Evolutionary conservation across 1,140 invertebrate species (phyloP).

Genomic region (Tetranychus urticae): DNA sequence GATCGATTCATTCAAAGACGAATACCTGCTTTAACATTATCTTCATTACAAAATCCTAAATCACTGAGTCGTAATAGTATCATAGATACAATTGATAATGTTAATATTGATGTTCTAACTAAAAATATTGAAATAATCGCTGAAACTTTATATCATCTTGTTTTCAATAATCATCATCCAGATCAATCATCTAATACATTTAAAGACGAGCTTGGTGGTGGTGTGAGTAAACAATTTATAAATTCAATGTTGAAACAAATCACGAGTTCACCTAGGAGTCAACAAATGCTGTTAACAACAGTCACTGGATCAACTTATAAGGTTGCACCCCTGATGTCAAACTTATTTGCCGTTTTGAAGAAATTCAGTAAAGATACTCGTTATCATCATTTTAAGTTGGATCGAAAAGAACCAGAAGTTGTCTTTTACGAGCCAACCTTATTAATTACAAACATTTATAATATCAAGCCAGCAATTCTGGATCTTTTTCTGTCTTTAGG

Average conservation of each 20-base stretch:
- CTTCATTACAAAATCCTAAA: constrained; percentile 35
- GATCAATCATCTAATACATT: neutral
- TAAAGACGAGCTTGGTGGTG: neutral
- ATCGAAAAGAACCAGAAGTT: constrained; percentile 60
- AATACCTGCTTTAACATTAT: constrained; percentile 70
- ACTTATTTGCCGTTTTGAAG: constrained; percentile 12
- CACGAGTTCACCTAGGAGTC: neutral
- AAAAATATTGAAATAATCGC: constrained; percentile 50
- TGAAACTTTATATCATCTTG: constrained; percentile 52
- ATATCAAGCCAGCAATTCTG: constrained; percentile 89
- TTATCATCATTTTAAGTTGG: constrained; percentile 4
- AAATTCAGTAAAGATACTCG: constrained; percentile 3
- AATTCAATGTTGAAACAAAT: constrained; percentile 2
- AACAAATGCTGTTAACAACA: constrained; percentile 5
- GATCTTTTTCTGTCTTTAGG: constrained; percentile 45
- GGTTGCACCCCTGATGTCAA: neutral
- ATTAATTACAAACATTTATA: constrained; percentile 60
- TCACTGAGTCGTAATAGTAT: constrained; percentile 19
- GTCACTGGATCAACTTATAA: constrained; percentile 18
- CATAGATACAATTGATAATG: constrained; percentile 24
- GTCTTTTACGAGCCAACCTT: constrained; percentile 60
- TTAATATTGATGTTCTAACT: constrained; percentile 33
- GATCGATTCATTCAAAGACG: constrained; percentile 79
- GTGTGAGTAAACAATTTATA: constrained; percentile 1
- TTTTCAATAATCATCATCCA: constrained; percentile 45